Base-by-base conservation (phyloP, 2,797 vertebrate species). In the Pipistrellus kuhlii region DNA sequence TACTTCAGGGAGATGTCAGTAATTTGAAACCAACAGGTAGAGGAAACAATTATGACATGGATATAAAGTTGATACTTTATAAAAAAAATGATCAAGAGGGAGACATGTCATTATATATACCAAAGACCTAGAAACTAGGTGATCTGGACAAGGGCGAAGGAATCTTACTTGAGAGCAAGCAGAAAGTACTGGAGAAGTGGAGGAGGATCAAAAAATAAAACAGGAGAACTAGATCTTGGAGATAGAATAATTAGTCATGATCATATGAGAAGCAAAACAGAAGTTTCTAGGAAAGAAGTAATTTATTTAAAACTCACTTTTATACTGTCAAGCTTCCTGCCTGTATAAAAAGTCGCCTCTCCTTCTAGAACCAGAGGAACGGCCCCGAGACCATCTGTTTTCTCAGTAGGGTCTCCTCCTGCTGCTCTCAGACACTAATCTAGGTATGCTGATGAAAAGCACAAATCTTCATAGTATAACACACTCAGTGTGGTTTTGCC, bases 321-420 rank as follows among this genome's bases (percentile, higher is more conserved):
- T 72, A 85, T 53, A 73, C 46, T 73, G 57, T 81, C 46, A 90
- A 86, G 78, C 41, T 81, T 81, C 57, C n/a, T 76, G 18, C 59
- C 71, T 88, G 25, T 53, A 69, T 88, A 68, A 73, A 85, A 48
- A 38, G 38, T 57, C 32, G 48, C 6, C 59, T 87, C n/a, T 41
- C 59, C 59, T 51, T 21, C 27, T 51, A 55, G 48, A 87, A 59
- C 27, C 21, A 53, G 48, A 76, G 32, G 41, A 87, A 41, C 8
- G 25, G 73, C 35, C 32, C 69, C 68, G 41, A 91, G 82, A 69
- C 17, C 32, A 87, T 30, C 30, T 77, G 62, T 35, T 53, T 17
- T 76, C 48, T 93, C 41, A 71, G 14, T 51, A 73, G 32, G 20
- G 12, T 68, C 10, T 62, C 51, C 13, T 66, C 55, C 68, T 80